A percentile compares a stretch with the other conserved stretches of the same genome.
Evolutionary conservation across 2,888 invertebrate genomes (phyloP).

Genomic region (Congeria kusceri): DNA sequence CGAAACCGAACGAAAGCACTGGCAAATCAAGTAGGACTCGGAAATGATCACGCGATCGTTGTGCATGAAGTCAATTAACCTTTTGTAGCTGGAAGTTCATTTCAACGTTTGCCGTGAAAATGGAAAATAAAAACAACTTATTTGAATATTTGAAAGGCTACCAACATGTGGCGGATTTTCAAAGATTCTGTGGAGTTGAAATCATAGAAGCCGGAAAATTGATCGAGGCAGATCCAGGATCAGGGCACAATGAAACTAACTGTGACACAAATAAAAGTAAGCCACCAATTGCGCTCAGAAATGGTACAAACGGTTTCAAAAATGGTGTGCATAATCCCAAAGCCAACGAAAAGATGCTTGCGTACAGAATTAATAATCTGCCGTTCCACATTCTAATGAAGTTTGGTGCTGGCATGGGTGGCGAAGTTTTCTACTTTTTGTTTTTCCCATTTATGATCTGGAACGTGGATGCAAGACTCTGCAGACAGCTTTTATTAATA

Average conservation of each 20-base stretch:
- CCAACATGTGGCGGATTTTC: constrained; percentile 91
- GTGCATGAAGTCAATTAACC: too few relatives aligned
- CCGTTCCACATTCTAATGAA: constrained; percentile 94
- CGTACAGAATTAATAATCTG: constrained; percentile 70
- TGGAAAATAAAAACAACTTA: constrained; percentile 50
- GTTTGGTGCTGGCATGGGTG: constrained; percentile 94
- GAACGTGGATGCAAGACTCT: constrained; percentile 96
- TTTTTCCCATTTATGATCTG: constrained; percentile 98
- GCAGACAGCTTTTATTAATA: constrained; percentile 89
- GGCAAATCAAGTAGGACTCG: too few relatives aligned
- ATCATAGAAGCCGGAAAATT: constrained; percentile 33
- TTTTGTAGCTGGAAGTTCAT: too few relatives aligned
- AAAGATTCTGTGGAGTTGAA: constrained; percentile 91
- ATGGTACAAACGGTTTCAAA: constrained; percentile 31
- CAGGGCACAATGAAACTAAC: background rate
- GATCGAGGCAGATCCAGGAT: background rate
- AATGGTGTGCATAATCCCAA: constrained; percentile 40
- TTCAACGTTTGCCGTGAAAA: constrained; percentile 2
- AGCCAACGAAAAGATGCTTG: constrained; percentile 33
- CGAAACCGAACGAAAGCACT: too few relatives aligned
- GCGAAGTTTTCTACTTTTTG: constrained; percentile 95
- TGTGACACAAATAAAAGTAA: background rate
- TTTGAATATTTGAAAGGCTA: constrained; percentile 85
- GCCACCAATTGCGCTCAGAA: background rate
- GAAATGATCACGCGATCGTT: too few relatives aligned